Conservation (phyloP, 1,140 invertebrate genomes). For the Rhopalosiphum maidis region DNA sequence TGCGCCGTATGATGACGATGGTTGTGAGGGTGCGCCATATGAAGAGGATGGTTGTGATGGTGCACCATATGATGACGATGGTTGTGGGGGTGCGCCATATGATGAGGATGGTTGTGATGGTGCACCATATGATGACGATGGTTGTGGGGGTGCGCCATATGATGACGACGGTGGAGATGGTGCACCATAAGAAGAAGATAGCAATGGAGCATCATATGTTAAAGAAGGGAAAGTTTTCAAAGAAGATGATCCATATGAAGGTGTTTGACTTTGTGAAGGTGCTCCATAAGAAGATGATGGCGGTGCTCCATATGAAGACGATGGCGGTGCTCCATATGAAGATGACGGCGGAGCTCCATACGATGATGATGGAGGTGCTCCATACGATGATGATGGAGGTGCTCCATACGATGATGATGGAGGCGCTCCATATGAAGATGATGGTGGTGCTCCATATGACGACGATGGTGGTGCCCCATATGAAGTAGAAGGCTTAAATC, state of each 20-base stretch:
- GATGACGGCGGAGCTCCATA: neutral
- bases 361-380: neutral
- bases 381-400: neutral
- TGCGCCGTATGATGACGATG: slow-evolving; percentile 45
- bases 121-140: slow-evolving; percentile 57
- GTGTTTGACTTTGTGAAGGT: neutral
- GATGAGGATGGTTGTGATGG: slow-evolving; percentile 59
- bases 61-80: slow-evolving; percentile 59
- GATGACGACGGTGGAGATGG: slow-evolving; percentile 41
- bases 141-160: slow-evolving; percentile 59
- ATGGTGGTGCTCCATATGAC: neutral
- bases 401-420: neutral
- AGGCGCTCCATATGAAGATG: neutral
- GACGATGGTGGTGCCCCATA: slow-evolving; percentile 61
- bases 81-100: slow-evolving; percentile 60
- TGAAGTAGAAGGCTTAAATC: slow-evolving; percentile 60
- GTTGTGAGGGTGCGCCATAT: slow-evolving; percentile 58
- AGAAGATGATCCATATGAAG: neutral
- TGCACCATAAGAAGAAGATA: slow-evolving; percentile 62
- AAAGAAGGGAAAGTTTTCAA: neutral
- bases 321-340: neutral
- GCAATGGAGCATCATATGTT: neutral
- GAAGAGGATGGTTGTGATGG: slow-evolving; percentile 59
- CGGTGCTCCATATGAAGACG: neutral
- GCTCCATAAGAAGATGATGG: neutral